Evolutionary conservation across 2,797 vertebrate species (phyloP).

Genomic region (Buphagus erythrorhynchus): DNA sequence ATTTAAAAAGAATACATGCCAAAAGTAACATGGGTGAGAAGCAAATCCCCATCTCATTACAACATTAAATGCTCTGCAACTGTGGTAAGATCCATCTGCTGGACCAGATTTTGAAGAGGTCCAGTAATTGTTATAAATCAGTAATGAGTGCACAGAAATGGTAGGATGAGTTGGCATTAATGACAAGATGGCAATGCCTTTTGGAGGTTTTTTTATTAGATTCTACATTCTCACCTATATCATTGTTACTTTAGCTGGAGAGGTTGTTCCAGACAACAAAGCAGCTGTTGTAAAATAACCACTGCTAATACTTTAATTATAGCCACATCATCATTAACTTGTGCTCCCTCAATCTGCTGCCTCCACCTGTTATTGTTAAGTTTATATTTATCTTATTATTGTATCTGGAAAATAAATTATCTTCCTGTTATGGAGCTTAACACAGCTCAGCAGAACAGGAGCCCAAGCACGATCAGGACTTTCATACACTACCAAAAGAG

Average conservation of each 20-base stretch:
- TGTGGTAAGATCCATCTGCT: neutral
- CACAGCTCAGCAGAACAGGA: neutral
- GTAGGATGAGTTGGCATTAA: neutral
- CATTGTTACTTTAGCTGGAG: neutral
- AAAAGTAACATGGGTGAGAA: neutral
- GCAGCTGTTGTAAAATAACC: conserved; percentile 29
- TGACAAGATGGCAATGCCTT: neutral
- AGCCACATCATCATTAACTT: conserved; percentile 37
- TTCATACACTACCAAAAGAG: neutral
- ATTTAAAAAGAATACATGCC: neutral
- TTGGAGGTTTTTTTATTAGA: neutral
- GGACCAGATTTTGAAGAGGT: neutral
- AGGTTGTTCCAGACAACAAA: conserved; percentile 12
- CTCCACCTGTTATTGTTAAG: conserved; percentile 31
- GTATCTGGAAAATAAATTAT: neutral
- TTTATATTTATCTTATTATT: neutral
- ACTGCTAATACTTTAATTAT: conserved; percentile 37
- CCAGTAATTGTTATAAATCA: neutral
- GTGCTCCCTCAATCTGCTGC: conserved; percentile 32
- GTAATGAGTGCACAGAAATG: neutral
- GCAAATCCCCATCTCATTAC: neutral
- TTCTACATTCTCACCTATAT: neutral
- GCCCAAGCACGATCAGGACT: neutral
- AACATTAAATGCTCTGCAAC: neutral
- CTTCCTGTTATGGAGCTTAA: neutral